Evolutionary conservation across 2,797 vertebrate genomes (phyloP).

Genomic region (Cyclura pinguis): DNA sequence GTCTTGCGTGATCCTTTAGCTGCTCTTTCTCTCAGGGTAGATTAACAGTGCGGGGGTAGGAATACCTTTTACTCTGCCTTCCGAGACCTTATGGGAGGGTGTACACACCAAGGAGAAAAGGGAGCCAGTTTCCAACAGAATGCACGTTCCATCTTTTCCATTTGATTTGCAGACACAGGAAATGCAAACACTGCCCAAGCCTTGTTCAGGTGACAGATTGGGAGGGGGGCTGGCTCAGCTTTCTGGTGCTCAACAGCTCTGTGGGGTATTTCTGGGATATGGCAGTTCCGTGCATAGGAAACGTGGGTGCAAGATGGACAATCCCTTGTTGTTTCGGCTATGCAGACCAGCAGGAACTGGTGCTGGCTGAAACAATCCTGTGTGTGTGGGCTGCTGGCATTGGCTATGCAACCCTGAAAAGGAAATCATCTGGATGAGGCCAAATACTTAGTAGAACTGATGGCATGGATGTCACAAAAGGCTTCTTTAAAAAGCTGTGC

Average conservation of each 20-base stretch:
- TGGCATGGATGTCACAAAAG: not conserved
- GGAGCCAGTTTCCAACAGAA: not conserved
- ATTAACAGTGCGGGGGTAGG: not conserved
- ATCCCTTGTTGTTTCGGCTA: not conserved
- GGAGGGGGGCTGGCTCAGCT: not conserved
- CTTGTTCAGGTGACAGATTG: not conserved
- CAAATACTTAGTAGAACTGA: not conserved
- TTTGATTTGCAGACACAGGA: not conserved
- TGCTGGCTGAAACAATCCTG: not conserved
- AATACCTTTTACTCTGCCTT: not conserved
- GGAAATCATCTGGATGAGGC: not conserved
- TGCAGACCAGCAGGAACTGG: not conserved
- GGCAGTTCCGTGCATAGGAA: not conserved
- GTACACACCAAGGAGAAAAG: not conserved
- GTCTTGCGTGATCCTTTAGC: not conserved
- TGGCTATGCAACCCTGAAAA: not conserved
- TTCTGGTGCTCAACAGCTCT: not conserved
- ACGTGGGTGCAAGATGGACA: not conserved
- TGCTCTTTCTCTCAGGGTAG: not conserved
- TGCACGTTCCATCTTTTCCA: too few species aligned
- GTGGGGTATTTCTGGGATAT: not conserved
- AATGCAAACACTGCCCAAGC: not conserved
- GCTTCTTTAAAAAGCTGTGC: too few species aligned
- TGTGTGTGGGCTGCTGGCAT: not conserved
- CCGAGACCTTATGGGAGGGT: not conserved